A percentile compares a stretch with the other conserved stretches of the same genome.
phyloP scores from a whole-genome alignment of 2,797 vertebrate genomes.

The Sebastes umbrosus region DNA sequence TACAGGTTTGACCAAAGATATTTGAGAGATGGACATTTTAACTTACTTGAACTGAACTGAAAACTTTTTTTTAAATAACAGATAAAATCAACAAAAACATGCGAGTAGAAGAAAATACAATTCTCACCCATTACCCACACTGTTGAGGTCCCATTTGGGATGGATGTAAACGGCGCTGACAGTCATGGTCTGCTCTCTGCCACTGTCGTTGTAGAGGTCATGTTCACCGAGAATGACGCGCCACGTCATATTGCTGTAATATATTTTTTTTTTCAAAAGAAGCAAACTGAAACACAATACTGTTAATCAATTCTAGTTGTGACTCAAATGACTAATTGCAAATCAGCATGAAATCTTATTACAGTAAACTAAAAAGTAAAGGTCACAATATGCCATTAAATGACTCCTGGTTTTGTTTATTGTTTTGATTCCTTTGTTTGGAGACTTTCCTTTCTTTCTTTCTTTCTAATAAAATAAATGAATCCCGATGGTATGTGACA shows the following conservation, averaged over 20 bases:
- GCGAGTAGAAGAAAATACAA: rapidly evolving
- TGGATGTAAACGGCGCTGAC: constrained; percentile 77
- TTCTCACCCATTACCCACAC: constrained; percentile 69
- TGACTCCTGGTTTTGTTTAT: not conserved
- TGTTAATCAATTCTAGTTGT: not conserved
- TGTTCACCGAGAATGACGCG: constrained; percentile 35
- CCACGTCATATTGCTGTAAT: constrained; percentile 20
- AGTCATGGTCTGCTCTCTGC: too few species aligned
- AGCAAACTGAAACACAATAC: not conserved
- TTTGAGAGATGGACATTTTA: not conserved
- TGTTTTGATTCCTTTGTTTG: not conserved
- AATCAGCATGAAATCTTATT: not conserved
- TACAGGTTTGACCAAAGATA: not conserved
- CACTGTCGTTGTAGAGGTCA: too few species aligned
- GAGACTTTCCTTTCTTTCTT: not conserved
- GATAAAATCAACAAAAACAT: not conserved
- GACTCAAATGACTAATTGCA: not conserved
- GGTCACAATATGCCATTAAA: not conserved
- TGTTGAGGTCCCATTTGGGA: too few species aligned
- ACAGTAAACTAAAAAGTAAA: not conserved
- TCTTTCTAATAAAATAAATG: not conserved
- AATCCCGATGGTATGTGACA: not conserved
- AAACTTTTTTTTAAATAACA: too few species aligned
- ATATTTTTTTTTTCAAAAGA: too few species aligned
- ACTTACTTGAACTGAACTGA: too few species aligned